A percentile compares a stretch with the other conserved stretches of the same genome.
These are phyloP conservation scores for Lemur catta DNA, from an alignment of 2,797 vertebrate species.

Conservation along the genomic window DNA sequence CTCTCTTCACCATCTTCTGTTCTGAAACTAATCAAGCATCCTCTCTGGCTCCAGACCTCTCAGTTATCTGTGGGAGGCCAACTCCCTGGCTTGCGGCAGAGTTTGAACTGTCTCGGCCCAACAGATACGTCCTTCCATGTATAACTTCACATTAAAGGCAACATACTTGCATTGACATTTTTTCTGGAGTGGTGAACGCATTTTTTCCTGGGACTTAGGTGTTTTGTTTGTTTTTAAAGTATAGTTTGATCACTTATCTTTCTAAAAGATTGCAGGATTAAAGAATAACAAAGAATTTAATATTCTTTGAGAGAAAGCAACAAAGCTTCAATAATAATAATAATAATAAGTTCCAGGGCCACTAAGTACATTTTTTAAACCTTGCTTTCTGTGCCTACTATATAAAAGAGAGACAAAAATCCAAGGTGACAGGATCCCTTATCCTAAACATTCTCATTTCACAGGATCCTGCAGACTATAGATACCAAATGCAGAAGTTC, in stretches of 20 bases:
- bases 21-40: not conserved
- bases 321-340: not conserved
- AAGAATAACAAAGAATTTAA: not conserved
- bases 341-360: not conserved
- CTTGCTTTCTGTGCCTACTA: not conserved
- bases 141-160: conserved; percentile 2
- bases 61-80: not conserved
- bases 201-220: not conserved
- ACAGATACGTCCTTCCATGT: not conserved
- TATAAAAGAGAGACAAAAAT: not conserved
- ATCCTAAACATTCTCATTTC: not conserved
- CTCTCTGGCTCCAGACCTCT: not conserved
- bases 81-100: not conserved
- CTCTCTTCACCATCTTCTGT: not conserved
- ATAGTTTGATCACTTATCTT: not conserved
- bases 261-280: not conserved
- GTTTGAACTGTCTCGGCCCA: not conserved
- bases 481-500: not conserved
- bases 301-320: not conserved
- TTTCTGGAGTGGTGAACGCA: not conserved
- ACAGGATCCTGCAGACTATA: not conserved
- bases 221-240: not conserved
- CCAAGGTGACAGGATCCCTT: not conserved
- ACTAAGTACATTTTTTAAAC: not conserved
- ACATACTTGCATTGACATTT: not conserved